Conservation (phyloP, 2,888 invertebrate species). For the Acanthosepion esculentum region DNA sequence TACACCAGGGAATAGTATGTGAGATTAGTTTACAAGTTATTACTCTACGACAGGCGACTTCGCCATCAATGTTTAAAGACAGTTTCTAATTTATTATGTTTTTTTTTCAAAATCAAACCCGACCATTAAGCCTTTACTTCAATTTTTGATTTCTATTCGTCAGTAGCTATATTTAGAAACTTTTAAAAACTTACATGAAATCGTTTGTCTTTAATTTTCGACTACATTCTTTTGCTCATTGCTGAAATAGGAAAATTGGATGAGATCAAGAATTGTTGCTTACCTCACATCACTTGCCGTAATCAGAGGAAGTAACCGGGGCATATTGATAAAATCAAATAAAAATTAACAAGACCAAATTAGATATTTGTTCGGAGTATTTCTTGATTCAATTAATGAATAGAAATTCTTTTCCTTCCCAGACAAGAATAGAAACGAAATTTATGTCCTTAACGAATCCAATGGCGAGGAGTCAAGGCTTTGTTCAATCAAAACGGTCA, state of each 20-base stretch:
- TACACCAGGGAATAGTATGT: too few relatives aligned
- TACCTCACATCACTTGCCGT: background rate
- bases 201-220: background rate
- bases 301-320: too few relatives aligned
- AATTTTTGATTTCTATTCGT: too few relatives aligned
- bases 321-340: background rate
- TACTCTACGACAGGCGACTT: too few relatives aligned
- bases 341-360: background rate
- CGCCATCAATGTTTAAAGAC: too few relatives aligned
- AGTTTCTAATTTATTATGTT: too few relatives aligned
- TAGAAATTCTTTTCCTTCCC: background rate
- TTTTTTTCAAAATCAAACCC: too few relatives aligned
- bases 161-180: too few relatives aligned
- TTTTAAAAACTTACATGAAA: too few relatives aligned
- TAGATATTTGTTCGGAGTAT: background rate
- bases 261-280: background rate
- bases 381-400: conserved; percentile 13
- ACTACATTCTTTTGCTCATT: background rate
- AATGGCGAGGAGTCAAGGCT: background rate
- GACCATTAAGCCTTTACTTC: too few relatives aligned
- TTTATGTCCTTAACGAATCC: background rate
- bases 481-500: background rate
- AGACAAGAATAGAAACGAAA: background rate
- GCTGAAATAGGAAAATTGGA: background rate
- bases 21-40: too few relatives aligned